Evolutionary conservation across 1,140 invertebrate genomes (phyloP).

Genomic region (Capitella teleta): DNA sequence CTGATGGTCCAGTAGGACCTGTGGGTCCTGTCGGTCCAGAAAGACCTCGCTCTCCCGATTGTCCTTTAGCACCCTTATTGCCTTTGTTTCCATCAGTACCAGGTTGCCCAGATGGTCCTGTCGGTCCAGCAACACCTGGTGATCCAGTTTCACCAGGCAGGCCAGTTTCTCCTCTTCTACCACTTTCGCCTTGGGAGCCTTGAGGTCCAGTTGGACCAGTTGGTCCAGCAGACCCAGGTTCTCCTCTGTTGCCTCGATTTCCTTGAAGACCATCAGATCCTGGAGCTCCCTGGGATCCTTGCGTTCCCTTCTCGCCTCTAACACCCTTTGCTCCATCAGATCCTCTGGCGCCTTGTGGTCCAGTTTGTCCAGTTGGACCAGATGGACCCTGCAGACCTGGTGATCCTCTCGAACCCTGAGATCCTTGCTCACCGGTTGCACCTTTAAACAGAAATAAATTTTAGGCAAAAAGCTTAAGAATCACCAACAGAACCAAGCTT

Average conservation of each 20-base stretch:
- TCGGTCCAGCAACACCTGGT: slow-evolving; percentile 9
- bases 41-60: background rate
- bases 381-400: background rate
- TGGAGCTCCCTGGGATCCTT: background rate
- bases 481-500: background rate
- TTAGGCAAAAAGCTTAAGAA: no score
- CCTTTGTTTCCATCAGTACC: slow-evolving; percentile 3
- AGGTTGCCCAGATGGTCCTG: background rate
- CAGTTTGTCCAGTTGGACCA: slow-evolving; percentile 4
- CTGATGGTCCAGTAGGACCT: no score
- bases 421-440: slow-evolving; percentile 26
- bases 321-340: background rate
- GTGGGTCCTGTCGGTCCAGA: slow-evolving; percentile 21
- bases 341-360: slow-evolving; percentile 5
- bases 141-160: background rate
- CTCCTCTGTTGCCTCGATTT: background rate
- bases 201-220: background rate
- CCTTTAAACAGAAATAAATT: no score
- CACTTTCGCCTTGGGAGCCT: background rate
- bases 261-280: background rate
- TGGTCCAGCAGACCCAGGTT: background rate
- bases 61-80: slow-evolving; percentile 5
- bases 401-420: background rate
- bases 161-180: slow-evolving; percentile 1
- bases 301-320: background rate